Base-by-base conservation (phyloP, 2,113 vertebrate species). In the Eulemur rufifrons region DNA sequence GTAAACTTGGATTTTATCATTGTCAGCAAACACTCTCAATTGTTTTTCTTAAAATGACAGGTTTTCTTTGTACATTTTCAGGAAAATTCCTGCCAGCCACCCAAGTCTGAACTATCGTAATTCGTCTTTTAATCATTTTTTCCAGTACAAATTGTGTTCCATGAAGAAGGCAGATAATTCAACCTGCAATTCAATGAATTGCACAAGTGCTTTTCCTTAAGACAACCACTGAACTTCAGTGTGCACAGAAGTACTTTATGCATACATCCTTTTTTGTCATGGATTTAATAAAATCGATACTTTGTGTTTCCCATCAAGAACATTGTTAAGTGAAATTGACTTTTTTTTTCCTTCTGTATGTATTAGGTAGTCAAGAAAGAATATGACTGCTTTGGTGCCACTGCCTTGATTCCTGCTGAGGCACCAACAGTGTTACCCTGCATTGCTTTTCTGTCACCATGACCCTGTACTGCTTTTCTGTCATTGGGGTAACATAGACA, bases 91-190 rank as follows among this genome's bases (percentile, higher is more conserved):
- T 93, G 52, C 39, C n/a, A 63, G 27, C 50, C 13, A 84, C 18
- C 8, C 39, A 95, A 76, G 21, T 76, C 20, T 95, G 61, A 84
- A 32, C 63, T 37, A 47, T 23, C 5, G 8, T 77, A 42, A 17
- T 83, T 88, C 82, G n/a, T 88, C 32, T 87, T 8, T 78, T 86
- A 37, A 56, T 74, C 42, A 68, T 88, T 92, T 42, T 95, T 92
- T 52, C 5, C 66, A 66, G 37, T 87, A 77, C 29, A 80, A 93
- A 64, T 89, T n/a, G 3, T 78, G 5, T 64, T 71, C 25, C 54
- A 11, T 78, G 80, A 32, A 63, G 64, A 69, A 89, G 34, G 10
- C 45, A 71, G 12, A 6, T 64, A 56, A 27, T 63, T 71, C 37
- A 93, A 54, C 63, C 23, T 21, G 14, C 6, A 23, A 8, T 73